Conservation (phyloP, 2,113 vertebrate genomes). For the Porphyrio hochstetteri region DNA sequence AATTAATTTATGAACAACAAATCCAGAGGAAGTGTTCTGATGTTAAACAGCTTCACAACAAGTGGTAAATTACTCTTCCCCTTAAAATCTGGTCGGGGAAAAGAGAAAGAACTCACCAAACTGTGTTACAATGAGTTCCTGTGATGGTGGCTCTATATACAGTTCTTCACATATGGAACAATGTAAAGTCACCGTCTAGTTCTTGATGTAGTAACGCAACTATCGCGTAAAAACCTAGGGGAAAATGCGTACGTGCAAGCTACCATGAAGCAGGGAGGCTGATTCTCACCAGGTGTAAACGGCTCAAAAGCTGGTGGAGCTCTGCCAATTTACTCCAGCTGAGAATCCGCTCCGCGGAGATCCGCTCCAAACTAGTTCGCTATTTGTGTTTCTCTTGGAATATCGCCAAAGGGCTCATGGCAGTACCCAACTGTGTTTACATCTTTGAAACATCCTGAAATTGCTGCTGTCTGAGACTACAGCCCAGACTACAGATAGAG, state of each 20-base stretch:
- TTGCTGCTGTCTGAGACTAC: slow-evolving; percentile 35
- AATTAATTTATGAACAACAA: neutral
- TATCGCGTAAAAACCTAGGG: neutral
- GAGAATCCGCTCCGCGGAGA: neutral
- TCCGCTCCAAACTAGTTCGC: neutral
- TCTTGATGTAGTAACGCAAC: neutral
- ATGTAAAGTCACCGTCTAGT: neutral
- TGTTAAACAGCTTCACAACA: neutral
- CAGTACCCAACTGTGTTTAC: slow-evolving; percentile 59
- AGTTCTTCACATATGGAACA: neutral
- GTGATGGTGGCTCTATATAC: neutral
- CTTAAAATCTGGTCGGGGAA: neutral
- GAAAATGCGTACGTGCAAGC: neutral
- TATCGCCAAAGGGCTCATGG: neutral
- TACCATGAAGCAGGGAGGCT: neutral
- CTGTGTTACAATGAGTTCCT: neutral
- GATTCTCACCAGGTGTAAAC: neutral
- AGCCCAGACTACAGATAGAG: slow-evolving; percentile 11
- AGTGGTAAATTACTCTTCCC: neutral
- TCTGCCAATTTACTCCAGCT: slow-evolving; percentile 33
- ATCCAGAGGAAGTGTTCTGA: neutral
- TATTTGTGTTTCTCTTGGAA: slow-evolving; percentile 49
- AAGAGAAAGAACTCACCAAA: neutral
- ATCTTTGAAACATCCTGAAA: slow-evolving; percentile 54
- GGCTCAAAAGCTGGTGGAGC: neutral